phyloP scores from a whole-genome alignment of 2,888 invertebrate genomes.

The Rutpela maculata region DNA sequence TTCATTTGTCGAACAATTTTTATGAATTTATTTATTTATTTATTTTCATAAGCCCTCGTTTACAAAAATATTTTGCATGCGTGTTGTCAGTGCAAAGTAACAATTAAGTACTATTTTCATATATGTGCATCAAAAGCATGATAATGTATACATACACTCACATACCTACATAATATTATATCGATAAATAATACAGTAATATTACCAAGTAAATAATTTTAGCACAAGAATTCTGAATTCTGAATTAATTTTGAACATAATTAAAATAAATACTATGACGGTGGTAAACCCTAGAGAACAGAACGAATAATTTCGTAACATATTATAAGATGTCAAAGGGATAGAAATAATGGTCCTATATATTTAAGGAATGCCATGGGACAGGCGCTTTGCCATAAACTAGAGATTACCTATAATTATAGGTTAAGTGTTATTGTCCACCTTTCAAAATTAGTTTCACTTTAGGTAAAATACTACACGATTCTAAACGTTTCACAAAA shows the following conservation, averaged over 20 bases:
- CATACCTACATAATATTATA: no score
- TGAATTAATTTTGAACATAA: no score
- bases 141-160: no score
- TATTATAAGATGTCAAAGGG: slow-evolving; percentile 64
- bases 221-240: no score
- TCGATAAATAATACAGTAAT: no score
- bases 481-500: slow-evolving; percentile 62
- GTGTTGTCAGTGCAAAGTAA: no score
- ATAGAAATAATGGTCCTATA: slow-evolving; percentile 66
- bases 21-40: not conserved
- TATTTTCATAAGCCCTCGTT: no score
- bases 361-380: slow-evolving; percentile 66
- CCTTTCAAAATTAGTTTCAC: slow-evolving; percentile 71
- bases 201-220: no score
- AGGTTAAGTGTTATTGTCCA: slow-evolving; percentile 69
- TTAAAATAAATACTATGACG: not conserved
- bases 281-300: not conserved
- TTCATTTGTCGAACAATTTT: not conserved
- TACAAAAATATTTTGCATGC: no score
- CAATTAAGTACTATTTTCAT: no score
- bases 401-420: slow-evolving; percentile 72
- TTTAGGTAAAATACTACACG: slow-evolving; percentile 68
- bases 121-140: no score
- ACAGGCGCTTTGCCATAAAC: slow-evolving; percentile 67
- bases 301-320: slow-evolving; percentile 32